Conservation (phyloP, 37 sponge, comb jelly and placozoan species). For the Amphimedon queenslandica region DNA sequence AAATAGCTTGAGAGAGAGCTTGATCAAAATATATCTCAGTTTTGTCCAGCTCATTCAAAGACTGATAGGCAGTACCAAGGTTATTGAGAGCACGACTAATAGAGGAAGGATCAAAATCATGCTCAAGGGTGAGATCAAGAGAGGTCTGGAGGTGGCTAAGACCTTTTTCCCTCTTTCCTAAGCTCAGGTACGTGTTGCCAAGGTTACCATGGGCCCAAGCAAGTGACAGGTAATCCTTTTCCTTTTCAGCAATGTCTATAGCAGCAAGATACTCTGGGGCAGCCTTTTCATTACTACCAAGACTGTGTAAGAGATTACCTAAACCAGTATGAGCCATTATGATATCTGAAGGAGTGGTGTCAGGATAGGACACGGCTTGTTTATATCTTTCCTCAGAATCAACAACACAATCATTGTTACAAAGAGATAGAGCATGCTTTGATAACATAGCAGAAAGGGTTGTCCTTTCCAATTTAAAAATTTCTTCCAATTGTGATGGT, state of each 20-base stretch:
- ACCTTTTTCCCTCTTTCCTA: constrained; percentile 39
- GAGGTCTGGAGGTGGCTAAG: constrained; percentile 50
- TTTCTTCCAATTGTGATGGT: not conserved
- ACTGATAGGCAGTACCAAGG: constrained; percentile 70
- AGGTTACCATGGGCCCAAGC: constrained; percentile 81
- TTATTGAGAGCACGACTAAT: constrained; percentile 63
- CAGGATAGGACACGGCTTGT: not conserved
- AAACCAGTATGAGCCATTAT: constrained; percentile 38
- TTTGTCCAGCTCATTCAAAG: constrained; percentile 29
- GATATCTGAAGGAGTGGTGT: constrained; percentile 7
- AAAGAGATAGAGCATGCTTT: not conserved
- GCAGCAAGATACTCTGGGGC: constrained; percentile 41
- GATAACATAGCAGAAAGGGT: not conserved
- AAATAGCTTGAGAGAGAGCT: constrained; percentile 62
- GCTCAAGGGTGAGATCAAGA: constrained; percentile 29
- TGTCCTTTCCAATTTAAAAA: not conserved
- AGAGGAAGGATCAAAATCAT: constrained; percentile 44
- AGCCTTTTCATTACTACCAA: constrained; percentile 42
- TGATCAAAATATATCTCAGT: constrained; percentile 59
- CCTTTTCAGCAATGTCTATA: constrained; percentile 23
- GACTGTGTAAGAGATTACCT: constrained; percentile 62
- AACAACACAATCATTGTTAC: not conserved
- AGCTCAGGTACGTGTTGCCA: constrained; percentile 69
- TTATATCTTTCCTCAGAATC: not conserved
- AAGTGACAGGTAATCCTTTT: constrained; percentile 33